A percentile compares a stretch with the other conserved stretches of the same genome.
Evolutionary conservation across 2,113 vertebrate genomes (phyloP).

Genomic region (Petroica traversi): DNA sequence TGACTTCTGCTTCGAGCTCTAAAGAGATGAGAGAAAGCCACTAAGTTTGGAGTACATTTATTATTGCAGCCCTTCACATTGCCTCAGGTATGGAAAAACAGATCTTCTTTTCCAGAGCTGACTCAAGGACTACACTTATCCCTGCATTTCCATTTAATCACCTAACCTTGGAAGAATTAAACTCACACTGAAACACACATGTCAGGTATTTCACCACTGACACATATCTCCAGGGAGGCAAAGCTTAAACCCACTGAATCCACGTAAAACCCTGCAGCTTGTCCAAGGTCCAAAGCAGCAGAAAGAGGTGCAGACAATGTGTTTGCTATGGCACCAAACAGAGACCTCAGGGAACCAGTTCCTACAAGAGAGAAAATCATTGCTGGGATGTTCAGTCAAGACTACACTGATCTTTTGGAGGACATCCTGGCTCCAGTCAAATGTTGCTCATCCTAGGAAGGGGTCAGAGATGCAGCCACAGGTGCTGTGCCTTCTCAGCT

Average conservation of each 20-base stretch:
- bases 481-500: background rate
- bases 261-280: background rate
- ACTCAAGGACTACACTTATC: background rate
- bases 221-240: background rate
- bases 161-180: background rate
- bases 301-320: background rate
- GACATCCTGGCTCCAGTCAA: background rate
- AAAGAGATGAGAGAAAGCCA: conserved; percentile 34
- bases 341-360: background rate
- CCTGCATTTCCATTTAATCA: background rate
- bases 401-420: background rate
- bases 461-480: background rate
- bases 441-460: background rate
- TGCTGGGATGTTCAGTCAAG: background rate
- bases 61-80: background rate
- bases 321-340: background rate
- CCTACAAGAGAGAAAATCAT: background rate
- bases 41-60: background rate
- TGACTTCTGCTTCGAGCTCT: conserved; percentile 82
- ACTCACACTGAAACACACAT: background rate
- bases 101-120: background rate
- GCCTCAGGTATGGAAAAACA: background rate
- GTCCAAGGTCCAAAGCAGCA: background rate
- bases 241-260: background rate
- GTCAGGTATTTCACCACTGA: background rate